A percentile compares a stretch with the other conserved stretches of the same genome.
phyloP scores from a whole-genome alignment of 2,797 vertebrate genomes.

The Hippopotamyrus pictus region DNA sequence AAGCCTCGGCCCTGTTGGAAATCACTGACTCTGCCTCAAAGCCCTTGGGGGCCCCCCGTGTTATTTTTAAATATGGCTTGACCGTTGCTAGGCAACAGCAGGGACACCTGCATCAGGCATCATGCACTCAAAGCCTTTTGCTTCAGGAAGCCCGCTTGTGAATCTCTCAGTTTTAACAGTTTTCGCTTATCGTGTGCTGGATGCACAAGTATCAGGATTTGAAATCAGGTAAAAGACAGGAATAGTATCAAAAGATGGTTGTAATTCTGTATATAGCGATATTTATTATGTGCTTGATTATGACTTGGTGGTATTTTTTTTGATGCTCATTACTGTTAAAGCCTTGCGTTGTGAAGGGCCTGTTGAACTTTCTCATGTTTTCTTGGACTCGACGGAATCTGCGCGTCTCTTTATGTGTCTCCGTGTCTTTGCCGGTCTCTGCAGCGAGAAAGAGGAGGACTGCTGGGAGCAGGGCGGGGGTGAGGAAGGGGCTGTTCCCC shows the following conservation, averaged over 20 bases:
- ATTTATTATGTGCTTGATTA: neutral
- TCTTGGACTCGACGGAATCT: neutral
- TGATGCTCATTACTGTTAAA: neutral
- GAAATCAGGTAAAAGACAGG: neutral
- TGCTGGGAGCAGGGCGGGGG: conserved; percentile 38
- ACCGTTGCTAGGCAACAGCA: conserved; percentile 50
- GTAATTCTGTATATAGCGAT: neutral
- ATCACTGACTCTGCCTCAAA: neutral
- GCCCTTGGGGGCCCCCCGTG: conserved; percentile 29
- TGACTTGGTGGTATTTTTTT: neutral
- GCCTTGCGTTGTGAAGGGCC: neutral
- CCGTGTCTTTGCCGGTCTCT: conserved; percentile 15
- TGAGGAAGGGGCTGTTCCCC: conserved; percentile 45
- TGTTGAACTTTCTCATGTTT: neutral
- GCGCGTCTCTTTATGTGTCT: neutral
- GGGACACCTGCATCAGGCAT: conserved; percentile 31
- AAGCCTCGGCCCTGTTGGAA: neutral
- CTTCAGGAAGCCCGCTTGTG: neutral
- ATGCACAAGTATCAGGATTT: neutral
- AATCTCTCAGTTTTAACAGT: neutral
- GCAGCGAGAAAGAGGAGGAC: conserved; percentile 48
- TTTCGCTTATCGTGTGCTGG: neutral
- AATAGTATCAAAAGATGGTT: neutral
- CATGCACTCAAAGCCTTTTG: conserved; percentile 19
- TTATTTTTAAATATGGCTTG: conserved; percentile 43